phyloP scores from a whole-genome alignment of 2,113 vertebrate species.

The Plectropomus leopardus region DNA sequence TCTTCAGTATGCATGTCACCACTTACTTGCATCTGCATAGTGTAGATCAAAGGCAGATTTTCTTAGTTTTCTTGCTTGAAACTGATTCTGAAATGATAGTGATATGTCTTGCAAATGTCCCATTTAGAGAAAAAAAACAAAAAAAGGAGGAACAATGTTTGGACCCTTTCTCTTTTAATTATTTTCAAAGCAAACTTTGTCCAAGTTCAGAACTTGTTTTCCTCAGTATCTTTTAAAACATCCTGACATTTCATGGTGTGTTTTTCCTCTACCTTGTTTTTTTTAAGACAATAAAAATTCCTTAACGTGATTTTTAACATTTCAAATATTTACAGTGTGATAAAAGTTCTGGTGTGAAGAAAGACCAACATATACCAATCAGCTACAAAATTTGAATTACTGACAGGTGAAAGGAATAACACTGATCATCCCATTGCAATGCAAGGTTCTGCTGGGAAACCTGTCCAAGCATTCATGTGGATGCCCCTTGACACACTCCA shows the following conservation, averaged over 20 bases:
- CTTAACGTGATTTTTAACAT: conserved; percentile 17
- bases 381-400: too few species aligned
- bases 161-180: conserved; percentile 56
- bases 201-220: conserved; percentile 3
- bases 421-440: too few species aligned
- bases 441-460: too few species aligned
- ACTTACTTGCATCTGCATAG: too few species aligned
- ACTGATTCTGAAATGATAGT: background rate
- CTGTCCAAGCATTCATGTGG: too few species aligned
- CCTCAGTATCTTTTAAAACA: conserved; percentile 35
- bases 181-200: conserved; percentile 41
- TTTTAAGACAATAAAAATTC: conserved; percentile 45
- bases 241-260: background rate
- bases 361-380: conserved; percentile 15
- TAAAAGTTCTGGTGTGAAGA: conserved; percentile 62
- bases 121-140: conserved; percentile 5
- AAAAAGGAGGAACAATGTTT: background rate
- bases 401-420: too few species aligned
- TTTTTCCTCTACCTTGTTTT: conserved; percentile 22
- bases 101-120: background rate
- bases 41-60: background rate
- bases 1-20: background rate
- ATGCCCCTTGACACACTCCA: too few species aligned
- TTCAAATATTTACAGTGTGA: conserved; percentile 76
- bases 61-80: background rate